Conservation (phyloP, 2,797 vertebrate species). For the Gallinago stenura region DNA sequence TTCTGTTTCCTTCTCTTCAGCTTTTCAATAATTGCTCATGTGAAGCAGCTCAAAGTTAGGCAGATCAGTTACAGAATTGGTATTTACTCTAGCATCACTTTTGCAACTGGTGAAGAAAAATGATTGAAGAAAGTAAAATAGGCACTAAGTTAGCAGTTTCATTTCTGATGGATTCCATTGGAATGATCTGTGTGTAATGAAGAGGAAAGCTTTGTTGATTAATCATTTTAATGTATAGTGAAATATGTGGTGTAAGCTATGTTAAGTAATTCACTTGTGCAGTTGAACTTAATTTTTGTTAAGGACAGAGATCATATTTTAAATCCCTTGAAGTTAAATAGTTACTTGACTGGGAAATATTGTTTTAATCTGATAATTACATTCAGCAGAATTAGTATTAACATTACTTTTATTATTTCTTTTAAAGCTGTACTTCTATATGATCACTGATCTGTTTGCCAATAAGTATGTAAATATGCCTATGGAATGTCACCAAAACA, state of each 20-base stretch:
- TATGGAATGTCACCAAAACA: neutral
- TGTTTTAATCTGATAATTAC: neutral
- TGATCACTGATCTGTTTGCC: neutral
- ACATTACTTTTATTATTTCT: neutral
- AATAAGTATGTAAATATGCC: neutral
- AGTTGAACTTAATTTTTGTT: neutral
- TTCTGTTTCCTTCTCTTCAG: neutral
- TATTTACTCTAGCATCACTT: neutral
- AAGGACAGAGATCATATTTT: neutral
- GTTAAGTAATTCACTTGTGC: neutral
- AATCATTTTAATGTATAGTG: neutral
- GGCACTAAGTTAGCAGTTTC: rapidly evolving
- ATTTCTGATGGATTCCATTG: neutral
- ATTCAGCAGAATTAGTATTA: neutral
- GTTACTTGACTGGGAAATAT: neutral
- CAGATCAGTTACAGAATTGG: neutral
- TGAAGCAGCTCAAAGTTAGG: neutral
- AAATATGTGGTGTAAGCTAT: neutral
- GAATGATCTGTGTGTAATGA: neutral
- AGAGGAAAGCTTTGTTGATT: neutral
- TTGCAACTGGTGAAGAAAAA: neutral
- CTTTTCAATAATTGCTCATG: neutral
- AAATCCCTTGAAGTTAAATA: neutral
- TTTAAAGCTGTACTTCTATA: neutral
- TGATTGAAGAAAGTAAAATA: neutral